These are phyloP conservation scores for Paguma larvata DNA, from an alignment of 2,797 vertebrate genomes.

Conservation along the genomic window DNA sequence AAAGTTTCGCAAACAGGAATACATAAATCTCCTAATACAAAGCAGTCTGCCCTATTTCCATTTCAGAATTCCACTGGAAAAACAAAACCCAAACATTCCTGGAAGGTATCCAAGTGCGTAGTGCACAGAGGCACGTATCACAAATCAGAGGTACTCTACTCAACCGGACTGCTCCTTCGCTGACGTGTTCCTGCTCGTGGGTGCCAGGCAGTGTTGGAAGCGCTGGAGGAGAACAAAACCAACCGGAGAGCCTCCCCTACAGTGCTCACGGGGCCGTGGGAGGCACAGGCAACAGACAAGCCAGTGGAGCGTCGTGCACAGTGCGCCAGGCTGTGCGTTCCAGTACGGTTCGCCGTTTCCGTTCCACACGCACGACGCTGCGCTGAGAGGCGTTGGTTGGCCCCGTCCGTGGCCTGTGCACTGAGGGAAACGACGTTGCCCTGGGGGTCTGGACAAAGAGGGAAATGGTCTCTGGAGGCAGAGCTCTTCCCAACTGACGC, in stretches of 20 bases:
- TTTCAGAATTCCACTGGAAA: background rate
- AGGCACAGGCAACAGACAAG: rapidly evolving
- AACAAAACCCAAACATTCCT: background rate
- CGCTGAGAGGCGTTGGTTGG: rapidly evolving
- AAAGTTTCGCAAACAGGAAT: background rate
- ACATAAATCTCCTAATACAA: background rate
- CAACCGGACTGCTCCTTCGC: background rate
- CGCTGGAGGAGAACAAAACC: background rate
- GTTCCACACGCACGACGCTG: rapidly evolving
- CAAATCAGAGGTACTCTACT: background rate
- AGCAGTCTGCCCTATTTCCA: background rate
- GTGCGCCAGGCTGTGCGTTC: background rate
- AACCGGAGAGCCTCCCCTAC: rapidly evolving
- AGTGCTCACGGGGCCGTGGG: background rate
- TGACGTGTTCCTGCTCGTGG: background rate
- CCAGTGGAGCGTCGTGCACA: rapidly evolving
- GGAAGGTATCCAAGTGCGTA: background rate
- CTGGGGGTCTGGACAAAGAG: rapidly evolving
- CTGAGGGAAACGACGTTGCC: rapidly evolving
- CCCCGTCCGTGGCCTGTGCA: rapidly evolving
- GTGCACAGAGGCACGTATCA: background rate
- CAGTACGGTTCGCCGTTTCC: rapidly evolving
- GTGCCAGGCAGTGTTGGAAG: background rate
- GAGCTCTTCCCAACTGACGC: background rate
- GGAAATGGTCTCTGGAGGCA: rapidly evolving